These are phyloP conservation scores for Lamprotornis superbus DNA, from an alignment of 2,113 vertebrate genomes.

Conservation along the genomic window DNA sequence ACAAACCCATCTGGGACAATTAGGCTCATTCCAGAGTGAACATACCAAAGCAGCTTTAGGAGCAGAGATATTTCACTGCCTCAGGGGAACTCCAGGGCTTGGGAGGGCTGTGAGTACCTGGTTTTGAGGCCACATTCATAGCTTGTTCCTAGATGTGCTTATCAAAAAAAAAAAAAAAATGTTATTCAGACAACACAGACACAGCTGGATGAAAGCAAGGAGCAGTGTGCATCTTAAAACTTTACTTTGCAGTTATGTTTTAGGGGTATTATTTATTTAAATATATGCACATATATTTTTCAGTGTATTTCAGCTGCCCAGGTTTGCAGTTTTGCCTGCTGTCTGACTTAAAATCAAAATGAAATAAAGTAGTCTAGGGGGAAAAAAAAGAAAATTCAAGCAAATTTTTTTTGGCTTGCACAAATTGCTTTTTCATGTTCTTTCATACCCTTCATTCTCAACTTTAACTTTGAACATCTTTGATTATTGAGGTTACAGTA, in stretches of 20 bases:
- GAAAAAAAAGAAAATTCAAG: background rate
- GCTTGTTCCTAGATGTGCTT: background rate
- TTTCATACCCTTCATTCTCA: background rate
- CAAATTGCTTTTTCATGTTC: background rate
- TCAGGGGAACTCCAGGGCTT: background rate
- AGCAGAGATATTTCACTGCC: background rate
- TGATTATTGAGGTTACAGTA: background rate
- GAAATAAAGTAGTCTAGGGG: background rate
- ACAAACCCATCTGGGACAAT: background rate
- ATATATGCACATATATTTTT: background rate
- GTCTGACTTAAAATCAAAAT: slow-evolving; percentile 15
- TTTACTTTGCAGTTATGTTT: background rate
- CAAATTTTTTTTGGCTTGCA: background rate
- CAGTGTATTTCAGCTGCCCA: background rate
- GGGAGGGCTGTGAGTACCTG: background rate
- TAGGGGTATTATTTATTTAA: background rate
- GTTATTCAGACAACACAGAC: background rate
- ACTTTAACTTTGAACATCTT: background rate
- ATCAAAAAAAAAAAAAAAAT: background rate
- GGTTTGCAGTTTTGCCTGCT: background rate
- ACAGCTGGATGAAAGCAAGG: background rate
- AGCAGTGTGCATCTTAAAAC: background rate
- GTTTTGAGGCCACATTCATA: background rate
- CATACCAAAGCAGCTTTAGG: background rate
- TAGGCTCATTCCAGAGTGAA: background rate